phyloP scores from a whole-genome alignment of 1,140 invertebrate species.

The Mactra quadrangularis region DNA sequence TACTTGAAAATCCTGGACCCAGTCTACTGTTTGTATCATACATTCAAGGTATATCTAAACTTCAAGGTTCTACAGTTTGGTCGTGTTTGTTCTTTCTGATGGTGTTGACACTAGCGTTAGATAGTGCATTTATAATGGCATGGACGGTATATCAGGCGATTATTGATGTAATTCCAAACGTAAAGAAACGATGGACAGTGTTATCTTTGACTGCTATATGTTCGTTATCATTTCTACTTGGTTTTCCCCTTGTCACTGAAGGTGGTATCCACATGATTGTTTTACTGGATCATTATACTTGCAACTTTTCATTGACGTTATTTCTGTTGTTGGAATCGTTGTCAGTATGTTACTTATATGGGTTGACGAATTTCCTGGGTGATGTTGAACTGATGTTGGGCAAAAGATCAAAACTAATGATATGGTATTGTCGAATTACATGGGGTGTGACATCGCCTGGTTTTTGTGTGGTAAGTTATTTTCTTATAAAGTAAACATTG shows the following conservation, averaged over 20 bases:
- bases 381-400: slow-evolving; percentile 47
- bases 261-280: slow-evolving; percentile 42
- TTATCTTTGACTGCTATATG: slow-evolving; percentile 1
- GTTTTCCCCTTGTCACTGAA: slow-evolving; percentile 19
- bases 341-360: slow-evolving; percentile 39
- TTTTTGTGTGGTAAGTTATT: slow-evolving; percentile 16
- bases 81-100: slow-evolving; percentile 31
- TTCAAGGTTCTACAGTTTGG: slow-evolving; percentile 28
- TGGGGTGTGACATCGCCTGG: slow-evolving; percentile 25
- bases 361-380: not conserved
- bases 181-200: not conserved
- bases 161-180: slow-evolving; percentile 15
- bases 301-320: slow-evolving; percentile 22
- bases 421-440: slow-evolving; percentile 27
- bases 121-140: slow-evolving; percentile 25
- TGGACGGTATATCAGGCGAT: slow-evolving; percentile 35
- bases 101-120: slow-evolving; percentile 28
- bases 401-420: not conserved
- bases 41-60: slow-evolving; percentile 29
- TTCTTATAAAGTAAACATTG: too few species aligned
- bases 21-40: slow-evolving; percentile 42
- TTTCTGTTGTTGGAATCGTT: slow-evolving; percentile 16
- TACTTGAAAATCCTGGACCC: slow-evolving; percentile 20
- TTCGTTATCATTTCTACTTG: slow-evolving; percentile 1
- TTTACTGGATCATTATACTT: slow-evolving; percentile 28